Evolutionary conservation across 2,888 invertebrate genomes (phyloP).

Genomic region (Pseudolycoriella hygida): DNA sequence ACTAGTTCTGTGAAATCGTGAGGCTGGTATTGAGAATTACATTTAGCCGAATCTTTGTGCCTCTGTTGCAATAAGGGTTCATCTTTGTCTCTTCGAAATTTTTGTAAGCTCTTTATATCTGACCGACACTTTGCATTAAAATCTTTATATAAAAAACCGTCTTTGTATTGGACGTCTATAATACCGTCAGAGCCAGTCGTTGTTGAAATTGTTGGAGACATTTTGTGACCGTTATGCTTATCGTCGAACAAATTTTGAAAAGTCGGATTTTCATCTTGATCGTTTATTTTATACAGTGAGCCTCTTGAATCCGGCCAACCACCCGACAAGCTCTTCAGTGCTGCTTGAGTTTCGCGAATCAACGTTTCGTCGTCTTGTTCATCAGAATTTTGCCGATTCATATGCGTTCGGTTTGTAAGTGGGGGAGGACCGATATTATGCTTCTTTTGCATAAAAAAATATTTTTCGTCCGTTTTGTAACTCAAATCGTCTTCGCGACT

Average conservation of each 20-base stretch:
- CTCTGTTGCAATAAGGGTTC: conserved; percentile 21
- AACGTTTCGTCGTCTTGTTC: conserved; percentile 63
- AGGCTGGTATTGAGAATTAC: conserved; percentile 43
- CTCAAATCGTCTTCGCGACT: conserved; percentile 24
- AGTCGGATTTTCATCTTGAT: conserved; percentile 59
- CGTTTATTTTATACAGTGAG: conserved; percentile 42
- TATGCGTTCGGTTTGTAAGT: conserved; percentile 2
- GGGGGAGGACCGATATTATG: conserved; percentile 11
- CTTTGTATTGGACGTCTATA: conserved; percentile 31
- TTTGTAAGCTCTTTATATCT: not conserved
- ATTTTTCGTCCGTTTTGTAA: conserved; percentile 16
- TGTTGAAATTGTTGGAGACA: conserved; percentile 35
- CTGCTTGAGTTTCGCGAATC: conserved; percentile 76
- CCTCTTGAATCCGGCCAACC: conserved; percentile 61
- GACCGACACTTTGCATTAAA: conserved; percentile 9
- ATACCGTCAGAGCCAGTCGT: not conserved
- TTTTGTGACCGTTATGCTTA: conserved; percentile 45
- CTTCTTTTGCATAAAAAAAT: conserved; percentile 23
- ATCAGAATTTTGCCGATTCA: conserved; percentile 17
- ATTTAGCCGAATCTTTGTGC: conserved; percentile 12
- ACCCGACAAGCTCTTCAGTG: conserved; percentile 69
- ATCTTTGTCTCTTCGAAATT: conserved; percentile 4
- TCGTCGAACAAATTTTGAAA: conserved; percentile 76
- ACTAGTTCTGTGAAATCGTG: conserved; percentile 60
- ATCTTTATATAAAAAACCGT: conserved; percentile 37